Conservation (phyloP, 1,140 invertebrate species). For the Octopus sinensis region DNA sequence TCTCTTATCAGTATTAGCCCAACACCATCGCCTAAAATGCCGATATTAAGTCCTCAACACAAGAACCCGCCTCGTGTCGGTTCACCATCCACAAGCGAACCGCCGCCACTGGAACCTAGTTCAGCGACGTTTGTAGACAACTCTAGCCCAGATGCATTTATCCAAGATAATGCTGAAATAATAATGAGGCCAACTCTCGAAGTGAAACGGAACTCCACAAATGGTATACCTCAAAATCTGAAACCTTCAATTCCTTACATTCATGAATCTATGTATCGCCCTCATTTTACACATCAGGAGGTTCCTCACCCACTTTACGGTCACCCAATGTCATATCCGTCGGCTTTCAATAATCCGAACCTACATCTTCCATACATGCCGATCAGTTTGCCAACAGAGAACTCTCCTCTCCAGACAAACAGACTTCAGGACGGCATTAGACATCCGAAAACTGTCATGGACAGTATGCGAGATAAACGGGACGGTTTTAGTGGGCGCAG, state of each 20-base stretch:
- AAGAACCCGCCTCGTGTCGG: constrained; percentile 31
- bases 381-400: not conserved
- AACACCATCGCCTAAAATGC: constrained; percentile 46
- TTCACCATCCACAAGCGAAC: constrained; percentile 35
- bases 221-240: not conserved
- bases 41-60: constrained; percentile 45
- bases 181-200: not conserved
- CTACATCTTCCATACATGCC: not conserved
- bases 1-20: constrained; percentile 12
- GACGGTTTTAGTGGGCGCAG: not conserved
- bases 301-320: not conserved
- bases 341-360: not conserved
- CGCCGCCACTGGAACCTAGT: constrained; percentile 35
- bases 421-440: constrained; percentile 11
- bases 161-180: not conserved
- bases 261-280: not conserved
- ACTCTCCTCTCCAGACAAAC: not conserved
- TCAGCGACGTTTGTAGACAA: constrained; percentile 8
- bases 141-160: not conserved
- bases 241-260: not conserved
- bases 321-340: not conserved
- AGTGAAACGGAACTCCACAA: not conserved
- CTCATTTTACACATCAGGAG: not conserved
- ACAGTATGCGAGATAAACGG: not conserved
- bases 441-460: constrained; percentile 25